Evolutionary conservation across 1,140 invertebrate genomes (phyloP), one percentile per base, ranked within the genome.

Genomic region (Cydia fagiglandana): DNA sequence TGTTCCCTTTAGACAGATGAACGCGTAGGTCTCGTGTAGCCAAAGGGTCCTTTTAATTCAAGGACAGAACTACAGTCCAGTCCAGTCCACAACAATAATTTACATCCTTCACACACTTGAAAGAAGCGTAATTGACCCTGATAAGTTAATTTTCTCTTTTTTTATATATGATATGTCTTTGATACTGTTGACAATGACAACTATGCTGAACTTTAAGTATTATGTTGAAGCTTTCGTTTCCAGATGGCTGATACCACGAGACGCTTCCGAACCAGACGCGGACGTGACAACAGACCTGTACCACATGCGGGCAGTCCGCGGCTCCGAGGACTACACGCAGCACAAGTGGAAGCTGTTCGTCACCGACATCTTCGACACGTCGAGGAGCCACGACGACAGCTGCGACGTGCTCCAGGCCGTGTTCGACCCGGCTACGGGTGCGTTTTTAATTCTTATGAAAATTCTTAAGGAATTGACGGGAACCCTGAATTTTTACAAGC

Each of bases 331-430:
- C 38, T 94, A 94, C 61, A 96, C 96, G 0, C 93, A 96, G 80
- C 97, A 98, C 88, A 94, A 95, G 28, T 99, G 98, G 98, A 97
- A 98, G 85, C 95, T 98, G 61, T 97, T 96, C 80, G 96, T 97
- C 5, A 98, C 97, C 0, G 98, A 99, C 86, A 97, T 98, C 75
- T 95, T 98, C 15, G 97, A 98, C 81, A 94, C 95, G 3, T 95
- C 95, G 82, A 96, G 96, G 88, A 94, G 93, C 77, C 93, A 94
- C 73, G 95, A 95, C 82, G 94, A 95, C 64, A 96, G 96, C 80
- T 98, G 97, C 87, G 96, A 98, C 88, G 96, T 96, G 75, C 93
- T 98, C 0, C 97, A 98, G 89, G 93, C 96, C 20, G 94, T 98
- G 0, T 98, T 97, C 82, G 97, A 98, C 93, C 97, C 97, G 1